Evolutionary conservation across 2,113 vertebrate genomes (phyloP).

Genomic region (Lagopus muta): DNA sequence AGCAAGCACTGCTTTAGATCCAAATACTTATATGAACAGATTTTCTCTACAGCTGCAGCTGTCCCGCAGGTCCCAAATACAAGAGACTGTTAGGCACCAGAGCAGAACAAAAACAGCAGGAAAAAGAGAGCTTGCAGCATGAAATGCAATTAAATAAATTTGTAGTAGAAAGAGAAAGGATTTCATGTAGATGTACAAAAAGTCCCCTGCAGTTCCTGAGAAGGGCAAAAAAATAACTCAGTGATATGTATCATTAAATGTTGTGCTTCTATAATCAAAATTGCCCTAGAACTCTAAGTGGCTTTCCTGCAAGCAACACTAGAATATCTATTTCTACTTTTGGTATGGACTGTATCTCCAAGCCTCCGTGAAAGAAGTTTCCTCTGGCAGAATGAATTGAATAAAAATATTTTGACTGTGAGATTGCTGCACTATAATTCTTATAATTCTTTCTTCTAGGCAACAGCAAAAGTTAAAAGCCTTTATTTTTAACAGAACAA

Average conservation of each 20-base stretch:
- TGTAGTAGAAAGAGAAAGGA: not conserved
- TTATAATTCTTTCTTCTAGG: not conserved
- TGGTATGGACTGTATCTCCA: not conserved
- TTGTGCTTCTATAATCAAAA: constrained; percentile 30
- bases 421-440: not conserved
- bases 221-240: constrained; percentile 1
- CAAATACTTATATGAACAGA: not conserved
- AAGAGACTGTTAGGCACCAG: not conserved
- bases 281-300: not conserved
- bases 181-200: constrained; percentile 11
- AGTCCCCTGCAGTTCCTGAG: not conserved
- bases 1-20: not conserved
- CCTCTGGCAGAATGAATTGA: not conserved
- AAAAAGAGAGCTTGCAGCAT: not conserved
- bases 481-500: not conserved
- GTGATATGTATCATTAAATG: constrained; percentile 10
- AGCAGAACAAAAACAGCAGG: constrained; percentile 45
- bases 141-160: constrained; percentile 41
- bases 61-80: not conserved
- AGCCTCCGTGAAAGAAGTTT: not conserved
- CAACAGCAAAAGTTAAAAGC: not conserved
- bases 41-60: not conserved
- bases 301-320: not conserved
- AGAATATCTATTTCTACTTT: not conserved
- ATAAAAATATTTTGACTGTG: not conserved